A percentile compares a stretch with the other conserved stretches of the same genome.
Evolutionary conservation across 2,797 vertebrate species (phyloP).

Genomic region (Philypnodon macrostomus): DNA sequence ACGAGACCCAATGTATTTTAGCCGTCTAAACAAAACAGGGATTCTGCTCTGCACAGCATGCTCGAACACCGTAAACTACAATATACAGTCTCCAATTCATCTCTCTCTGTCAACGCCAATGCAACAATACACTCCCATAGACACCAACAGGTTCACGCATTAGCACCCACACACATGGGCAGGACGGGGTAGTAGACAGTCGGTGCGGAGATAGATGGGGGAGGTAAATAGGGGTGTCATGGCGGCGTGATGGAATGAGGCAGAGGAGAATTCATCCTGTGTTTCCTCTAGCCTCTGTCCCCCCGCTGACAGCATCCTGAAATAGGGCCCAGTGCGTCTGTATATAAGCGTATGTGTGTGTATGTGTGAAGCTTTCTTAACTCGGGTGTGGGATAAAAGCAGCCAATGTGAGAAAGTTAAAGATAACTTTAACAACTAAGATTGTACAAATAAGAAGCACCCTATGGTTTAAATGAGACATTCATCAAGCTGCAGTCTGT

Average conservation of each 20-base stretch:
- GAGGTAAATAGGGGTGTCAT: slow-evolving; percentile 77
- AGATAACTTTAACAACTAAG: slow-evolving; percentile 45
- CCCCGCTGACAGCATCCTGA: slow-evolving; percentile 72
- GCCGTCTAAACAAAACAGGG: slow-evolving; percentile 25
- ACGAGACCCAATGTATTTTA: slow-evolving; percentile 21
- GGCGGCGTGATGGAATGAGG: slow-evolving; percentile 73
- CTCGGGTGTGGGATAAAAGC: slow-evolving; percentile 51
- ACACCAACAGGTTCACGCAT: slow-evolving; percentile 13
- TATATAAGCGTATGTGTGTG: slow-evolving; percentile 44
- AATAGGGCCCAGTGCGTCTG: slow-evolving; percentile 66
- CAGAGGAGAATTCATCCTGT: slow-evolving; percentile 75
- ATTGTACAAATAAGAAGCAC: slow-evolving; percentile 13
- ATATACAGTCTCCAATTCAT: slow-evolving; percentile 45
- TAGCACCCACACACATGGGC: slow-evolving; percentile 19
- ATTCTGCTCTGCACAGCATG: slow-evolving; percentile 35
- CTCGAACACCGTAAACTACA: slow-evolving; percentile 27
- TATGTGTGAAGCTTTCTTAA: slow-evolving; percentile 17
- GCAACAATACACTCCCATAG: slow-evolving; percentile 34
- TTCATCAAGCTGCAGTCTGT: slow-evolving; percentile 40
- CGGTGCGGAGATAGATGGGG: slow-evolving; percentile 69
- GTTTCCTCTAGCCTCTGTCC: slow-evolving; percentile 70
- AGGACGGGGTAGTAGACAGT: slow-evolving; percentile 57
- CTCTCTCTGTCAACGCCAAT: slow-evolving; percentile 51
- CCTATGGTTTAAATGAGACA: slow-evolving; percentile 42
- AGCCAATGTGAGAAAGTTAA: slow-evolving; percentile 38